Conservation (phyloP, 2,888 invertebrate species). For the Ischnura elegans region DNA sequence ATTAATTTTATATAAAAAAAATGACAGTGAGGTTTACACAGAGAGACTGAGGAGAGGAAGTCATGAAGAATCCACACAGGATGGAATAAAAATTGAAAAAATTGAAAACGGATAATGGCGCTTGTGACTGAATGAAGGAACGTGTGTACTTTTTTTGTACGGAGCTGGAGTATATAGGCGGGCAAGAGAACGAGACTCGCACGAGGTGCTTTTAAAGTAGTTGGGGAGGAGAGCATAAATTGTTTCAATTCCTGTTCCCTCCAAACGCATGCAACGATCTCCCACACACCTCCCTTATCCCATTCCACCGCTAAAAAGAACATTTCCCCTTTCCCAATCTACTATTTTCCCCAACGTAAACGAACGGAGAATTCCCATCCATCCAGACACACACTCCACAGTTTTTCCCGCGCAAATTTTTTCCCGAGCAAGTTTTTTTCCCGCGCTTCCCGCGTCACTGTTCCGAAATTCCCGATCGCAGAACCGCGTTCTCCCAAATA, state of each 20-base stretch:
- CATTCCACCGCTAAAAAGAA: too few species aligned
- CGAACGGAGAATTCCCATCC: neutral
- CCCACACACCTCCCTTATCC: neutral
- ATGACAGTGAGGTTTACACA: too few species aligned
- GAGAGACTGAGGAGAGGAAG: neutral
- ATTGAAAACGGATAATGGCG: neutral
- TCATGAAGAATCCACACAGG: neutral
- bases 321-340: neutral
- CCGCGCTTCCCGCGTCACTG: neutral
- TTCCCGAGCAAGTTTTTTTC: too few species aligned
- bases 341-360: neutral
- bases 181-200: neutral
- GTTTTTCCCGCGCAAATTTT: too few species aligned
- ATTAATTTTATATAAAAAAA: too few species aligned
- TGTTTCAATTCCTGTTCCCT: slow-evolving; percentile 10
- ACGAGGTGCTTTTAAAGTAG: neutral
- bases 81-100: neutral
- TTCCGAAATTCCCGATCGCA: slow-evolving; percentile 5
- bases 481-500: slow-evolving; percentile 2
- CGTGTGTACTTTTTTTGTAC: neutral
- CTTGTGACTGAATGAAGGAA: slow-evolving; percentile 9
- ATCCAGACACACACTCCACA: too few species aligned
- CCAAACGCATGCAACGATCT: neutral
- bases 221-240: neutral
- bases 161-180: neutral